phyloP scores from a whole-genome alignment of 2,113 vertebrate genomes.

The Oceanites oceanicus region DNA sequence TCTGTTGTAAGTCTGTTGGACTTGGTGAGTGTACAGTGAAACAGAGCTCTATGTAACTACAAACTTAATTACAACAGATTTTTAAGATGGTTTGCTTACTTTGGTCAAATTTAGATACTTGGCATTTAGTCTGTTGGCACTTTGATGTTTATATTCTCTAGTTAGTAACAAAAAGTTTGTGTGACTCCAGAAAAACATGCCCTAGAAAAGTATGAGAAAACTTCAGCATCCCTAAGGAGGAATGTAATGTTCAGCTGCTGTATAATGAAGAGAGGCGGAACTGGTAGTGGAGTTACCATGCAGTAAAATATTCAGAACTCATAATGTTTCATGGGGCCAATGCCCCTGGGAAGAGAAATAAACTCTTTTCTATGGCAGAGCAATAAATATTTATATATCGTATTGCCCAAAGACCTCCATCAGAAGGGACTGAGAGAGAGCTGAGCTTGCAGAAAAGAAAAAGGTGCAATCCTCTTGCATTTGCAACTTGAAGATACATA shows the following conservation, averaged over 20 bases:
- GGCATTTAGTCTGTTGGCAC: background rate
- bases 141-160: background rate
- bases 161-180: background rate
- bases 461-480: background rate
- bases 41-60: background rate
- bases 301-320: slow-evolving; percentile 31
- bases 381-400: slow-evolving; percentile 36
- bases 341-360: slow-evolving; percentile 31
- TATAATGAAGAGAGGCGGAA: slow-evolving; percentile 12
- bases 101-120: background rate
- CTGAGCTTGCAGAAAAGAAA: slow-evolving; percentile 1
- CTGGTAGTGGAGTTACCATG: background rate
- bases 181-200: background rate
- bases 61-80: background rate
- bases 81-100: background rate
- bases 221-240: background rate
- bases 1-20: background rate
- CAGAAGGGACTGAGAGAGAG: background rate
- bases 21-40: background rate
- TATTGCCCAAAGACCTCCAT: slow-evolving; percentile 12
- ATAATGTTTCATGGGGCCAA: slow-evolving; percentile 29
- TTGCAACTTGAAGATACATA: background rate
- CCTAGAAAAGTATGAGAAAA: background rate
- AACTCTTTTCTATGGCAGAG: slow-evolving; percentile 20
- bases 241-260: background rate